Percentiles rank a stretch among this genome's conserved stretches.
These are phyloP conservation scores for Aethina tumida DNA, from an alignment of 1,140 invertebrate species.

Conservation along the genomic window DNA sequence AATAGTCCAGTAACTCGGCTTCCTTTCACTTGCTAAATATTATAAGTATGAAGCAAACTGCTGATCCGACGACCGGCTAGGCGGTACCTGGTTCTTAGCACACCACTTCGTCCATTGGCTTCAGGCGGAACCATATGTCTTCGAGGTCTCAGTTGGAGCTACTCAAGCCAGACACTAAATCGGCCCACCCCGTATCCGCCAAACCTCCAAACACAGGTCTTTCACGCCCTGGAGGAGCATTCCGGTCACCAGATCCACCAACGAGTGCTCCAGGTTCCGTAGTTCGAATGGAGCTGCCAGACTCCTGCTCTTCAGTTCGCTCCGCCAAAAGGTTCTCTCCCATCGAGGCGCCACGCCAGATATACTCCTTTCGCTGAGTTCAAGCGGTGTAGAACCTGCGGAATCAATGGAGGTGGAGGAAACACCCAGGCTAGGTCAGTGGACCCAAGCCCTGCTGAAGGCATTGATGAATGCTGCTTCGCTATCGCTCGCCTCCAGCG, in stretches of 20 bases:
- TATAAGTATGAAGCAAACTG: too few relatives aligned
- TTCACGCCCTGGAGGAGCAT: not conserved
- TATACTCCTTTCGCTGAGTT: too few relatives aligned
- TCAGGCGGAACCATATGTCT: constrained; percentile 6
- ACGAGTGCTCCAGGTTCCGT: too few relatives aligned
- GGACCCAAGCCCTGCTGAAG: constrained; percentile 6
- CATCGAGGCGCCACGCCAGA: too few relatives aligned
- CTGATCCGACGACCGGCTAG: too few relatives aligned
- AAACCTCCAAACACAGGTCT: constrained; percentile 3
- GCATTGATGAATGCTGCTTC: constrained; percentile 7
- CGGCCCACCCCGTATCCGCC: constrained; percentile 11
- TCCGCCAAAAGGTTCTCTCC: constrained; percentile 8
- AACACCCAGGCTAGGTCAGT: constrained; percentile 5
- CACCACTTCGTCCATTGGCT: constrained; percentile 1
- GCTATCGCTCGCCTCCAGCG: constrained; percentile 1
- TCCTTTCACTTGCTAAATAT: too few relatives aligned
- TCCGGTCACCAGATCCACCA: constrained; percentile 6
- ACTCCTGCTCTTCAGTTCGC: constrained; percentile 25
- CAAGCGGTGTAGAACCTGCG: too few relatives aligned
- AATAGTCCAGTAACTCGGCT: too few relatives aligned
- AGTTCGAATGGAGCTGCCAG: constrained; percentile 16
- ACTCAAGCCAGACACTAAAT: constrained; percentile 1
- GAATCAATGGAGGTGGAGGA: too few relatives aligned
- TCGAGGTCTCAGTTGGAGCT: constrained; percentile 1
- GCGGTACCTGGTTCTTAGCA: too few relatives aligned